phyloP scores from a whole-genome alignment of 2,113 vertebrate genomes.

The Mobula birostris region DNA sequence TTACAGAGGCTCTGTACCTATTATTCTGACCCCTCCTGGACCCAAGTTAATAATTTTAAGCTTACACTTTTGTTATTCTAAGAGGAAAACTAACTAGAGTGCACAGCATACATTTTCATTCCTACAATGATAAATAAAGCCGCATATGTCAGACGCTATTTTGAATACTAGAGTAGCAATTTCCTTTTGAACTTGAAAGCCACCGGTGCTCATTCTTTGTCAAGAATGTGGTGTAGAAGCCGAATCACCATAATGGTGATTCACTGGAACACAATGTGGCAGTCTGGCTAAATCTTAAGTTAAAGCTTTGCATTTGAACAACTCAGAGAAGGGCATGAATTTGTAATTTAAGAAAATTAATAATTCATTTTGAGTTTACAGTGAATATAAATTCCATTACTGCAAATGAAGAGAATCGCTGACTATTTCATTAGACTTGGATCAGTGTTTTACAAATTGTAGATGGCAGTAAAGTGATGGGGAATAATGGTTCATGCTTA shows the following conservation, averaged over 20 bases:
- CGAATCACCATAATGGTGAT: background rate
- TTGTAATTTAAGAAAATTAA: background rate
- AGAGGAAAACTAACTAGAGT: background rate
- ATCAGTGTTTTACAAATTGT: background rate
- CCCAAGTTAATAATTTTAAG: background rate
- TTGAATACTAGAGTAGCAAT: background rate
- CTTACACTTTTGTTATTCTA: background rate
- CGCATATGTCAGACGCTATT: background rate
- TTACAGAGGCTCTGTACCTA: background rate
- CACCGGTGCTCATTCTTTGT: background rate
- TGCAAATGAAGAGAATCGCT: background rate
- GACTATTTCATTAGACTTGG: background rate
- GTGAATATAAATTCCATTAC: background rate
- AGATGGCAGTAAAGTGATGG: background rate
- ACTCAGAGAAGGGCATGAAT: background rate
- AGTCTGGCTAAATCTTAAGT: background rate
- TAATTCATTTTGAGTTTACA: background rate
- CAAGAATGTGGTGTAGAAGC: background rate
- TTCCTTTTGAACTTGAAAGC: background rate
- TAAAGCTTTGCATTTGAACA: background rate
- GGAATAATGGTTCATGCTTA: background rate
- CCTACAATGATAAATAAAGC: background rate
- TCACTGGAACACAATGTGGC: too few species aligned
- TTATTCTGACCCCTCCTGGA: background rate
- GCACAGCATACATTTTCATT: background rate